Base-by-base conservation (phyloP, 2,888 invertebrate genomes). In the Chrysolina americana region DNA sequence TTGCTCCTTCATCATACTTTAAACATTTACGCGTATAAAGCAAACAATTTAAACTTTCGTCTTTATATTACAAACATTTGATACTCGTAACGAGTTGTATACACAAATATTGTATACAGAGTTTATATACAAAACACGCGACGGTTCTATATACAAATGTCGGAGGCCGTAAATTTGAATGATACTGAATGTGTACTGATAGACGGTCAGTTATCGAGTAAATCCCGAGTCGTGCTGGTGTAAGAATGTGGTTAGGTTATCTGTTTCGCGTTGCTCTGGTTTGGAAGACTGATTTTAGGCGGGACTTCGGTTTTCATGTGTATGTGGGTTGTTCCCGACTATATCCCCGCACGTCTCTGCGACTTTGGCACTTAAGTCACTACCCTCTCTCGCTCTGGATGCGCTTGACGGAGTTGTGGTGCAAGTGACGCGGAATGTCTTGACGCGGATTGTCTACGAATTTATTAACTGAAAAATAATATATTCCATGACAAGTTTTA, bases 41-140 rank as follows among this genome's bases (percentile, higher is more conserved):
- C 86, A 86, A 87, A 87, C 87, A 87, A 85, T 87, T 87, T 87
- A 84, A 86, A 86, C 83, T 66, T 87, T 86, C 82, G 83, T 83
- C 84, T 84, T 85, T 86, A 86, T 86, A 87, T 86, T 85, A 87
- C 87, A 87, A 87, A 87, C 87, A 87, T 87, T 87, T 86, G 86
- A 87, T 87, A 87, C 87, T 85, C 85, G 86, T 85, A 84, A 85
- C 84, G 83, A 84, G 83, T 83, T 85, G 85, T 86, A 87, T 87
- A 87, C 86, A 86, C 82, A 86, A 85, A 86, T 86, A 86, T 86
- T 86, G 86, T 86, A 86, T 87, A 86, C 84, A 86, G 82, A 82
- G 82, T 84, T 82, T 86, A 85, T 86, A 86, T 86, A 87, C 86
- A 87, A 86, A 86, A 44, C 48, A 50, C 66, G 66, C 66, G 66